phyloP scores from a whole-genome alignment of 2,888 invertebrate species.

The Drosophila longiperda region DNA sequence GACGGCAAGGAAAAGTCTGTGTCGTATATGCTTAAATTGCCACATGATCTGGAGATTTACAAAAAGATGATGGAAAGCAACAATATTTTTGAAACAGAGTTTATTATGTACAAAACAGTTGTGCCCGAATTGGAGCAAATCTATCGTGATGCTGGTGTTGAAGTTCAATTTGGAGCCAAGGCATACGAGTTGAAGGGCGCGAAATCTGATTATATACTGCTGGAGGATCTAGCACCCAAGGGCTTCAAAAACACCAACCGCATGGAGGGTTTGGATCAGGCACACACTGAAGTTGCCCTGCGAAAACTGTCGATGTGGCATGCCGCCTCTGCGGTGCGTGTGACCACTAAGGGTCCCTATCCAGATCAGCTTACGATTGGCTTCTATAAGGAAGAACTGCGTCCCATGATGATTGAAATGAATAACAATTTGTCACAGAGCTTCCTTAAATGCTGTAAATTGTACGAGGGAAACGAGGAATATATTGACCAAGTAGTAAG shows the following conservation, averaged over 20 bases:
- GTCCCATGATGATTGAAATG: slow-evolving; percentile 34
- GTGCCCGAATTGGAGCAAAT: slow-evolving; percentile 78
- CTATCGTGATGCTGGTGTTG: slow-evolving; percentile 65
- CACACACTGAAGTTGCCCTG: slow-evolving; percentile 70
- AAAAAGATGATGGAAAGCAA: slow-evolving; percentile 45
- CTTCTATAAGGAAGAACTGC: slow-evolving; percentile 44
- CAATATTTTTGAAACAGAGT: slow-evolving; percentile 73
- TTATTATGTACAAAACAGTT: slow-evolving; percentile 66
- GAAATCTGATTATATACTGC: slow-evolving; percentile 54
- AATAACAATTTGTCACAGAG: slow-evolving; percentile 19
- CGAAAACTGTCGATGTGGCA: slow-evolving; percentile 80
- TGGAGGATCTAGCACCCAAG: slow-evolving; percentile 72
- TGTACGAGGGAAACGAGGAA: slow-evolving; percentile 43
- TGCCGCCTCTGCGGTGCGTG: slow-evolving; percentile 77
- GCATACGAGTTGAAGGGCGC: slow-evolving; percentile 63
- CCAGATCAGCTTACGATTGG: slow-evolving; percentile 28
- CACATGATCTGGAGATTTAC: slow-evolving; percentile 49
- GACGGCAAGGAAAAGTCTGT: slow-evolving; percentile 47
- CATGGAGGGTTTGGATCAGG: slow-evolving; percentile 71
- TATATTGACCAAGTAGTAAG: slow-evolving; percentile 68
- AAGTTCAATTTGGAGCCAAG: slow-evolving; percentile 70
- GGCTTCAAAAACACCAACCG: slow-evolving; percentile 76
- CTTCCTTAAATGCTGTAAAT: slow-evolving; percentile 45
- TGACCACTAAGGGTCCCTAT: slow-evolving; percentile 61
- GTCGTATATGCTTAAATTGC: slow-evolving; percentile 69